A percentile compares a stretch with the other conserved stretches of the same genome.
Conservation (phyloP, 2,888 invertebrate species). For the Ganaspis brasiliensis region DNA sequence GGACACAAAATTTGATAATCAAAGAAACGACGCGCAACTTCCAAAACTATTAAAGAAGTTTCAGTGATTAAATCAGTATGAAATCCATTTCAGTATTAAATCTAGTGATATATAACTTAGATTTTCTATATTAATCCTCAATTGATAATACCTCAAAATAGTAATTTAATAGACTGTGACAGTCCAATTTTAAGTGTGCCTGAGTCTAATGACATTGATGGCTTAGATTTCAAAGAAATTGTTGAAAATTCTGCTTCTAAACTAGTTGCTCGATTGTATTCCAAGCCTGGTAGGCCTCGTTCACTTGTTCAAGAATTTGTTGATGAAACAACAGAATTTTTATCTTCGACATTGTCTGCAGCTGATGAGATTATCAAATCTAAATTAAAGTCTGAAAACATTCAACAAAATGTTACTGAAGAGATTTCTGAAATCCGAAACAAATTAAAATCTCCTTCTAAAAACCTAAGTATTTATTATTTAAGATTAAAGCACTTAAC, state of each 20-base stretch:
- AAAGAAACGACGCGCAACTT: background rate
- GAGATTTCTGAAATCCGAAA: background rate
- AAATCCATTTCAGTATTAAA: no score
- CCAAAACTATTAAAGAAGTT: background rate
- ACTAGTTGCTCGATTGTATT: background rate
- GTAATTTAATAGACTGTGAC: background rate
- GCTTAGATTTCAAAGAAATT: background rate
- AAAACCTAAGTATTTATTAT: background rate
- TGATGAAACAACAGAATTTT: background rate
- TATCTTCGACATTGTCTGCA: background rate
- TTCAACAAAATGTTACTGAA: background rate
- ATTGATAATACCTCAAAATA: no score
- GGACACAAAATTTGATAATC: background rate
- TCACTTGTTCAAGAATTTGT: conserved; percentile 3
- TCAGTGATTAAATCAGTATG: background rate
- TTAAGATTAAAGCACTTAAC: background rate
- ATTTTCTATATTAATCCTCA: no score
- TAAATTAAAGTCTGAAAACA: background rate
- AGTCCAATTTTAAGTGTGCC: background rate
- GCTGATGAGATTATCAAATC: background rate
- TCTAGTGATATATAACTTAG: no score
- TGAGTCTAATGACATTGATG: no score
- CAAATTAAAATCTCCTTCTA: background rate
- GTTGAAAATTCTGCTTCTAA: background rate
- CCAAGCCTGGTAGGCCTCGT: background rate